phyloP scores from a whole-genome alignment of 1,140 invertebrate genomes.

The Coenobita brevimanus region DNA sequence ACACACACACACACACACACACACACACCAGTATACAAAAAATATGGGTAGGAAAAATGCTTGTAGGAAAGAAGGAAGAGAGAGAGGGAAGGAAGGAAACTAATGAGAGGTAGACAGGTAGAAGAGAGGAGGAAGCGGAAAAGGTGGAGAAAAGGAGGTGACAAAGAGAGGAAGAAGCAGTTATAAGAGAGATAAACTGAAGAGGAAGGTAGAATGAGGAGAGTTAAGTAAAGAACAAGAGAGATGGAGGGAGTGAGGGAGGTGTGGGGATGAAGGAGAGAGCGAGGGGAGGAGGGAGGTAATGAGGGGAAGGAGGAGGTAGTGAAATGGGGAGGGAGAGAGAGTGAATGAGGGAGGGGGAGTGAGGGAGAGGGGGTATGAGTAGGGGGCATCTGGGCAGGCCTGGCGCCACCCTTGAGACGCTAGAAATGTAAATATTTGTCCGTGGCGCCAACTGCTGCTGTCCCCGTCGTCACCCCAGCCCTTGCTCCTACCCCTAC shows the following conservation, averaged over 20 bases:
- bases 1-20: too few species aligned
- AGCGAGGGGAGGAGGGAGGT: too few species aligned
- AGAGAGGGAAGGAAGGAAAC: too few species aligned
- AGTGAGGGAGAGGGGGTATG: background rate
- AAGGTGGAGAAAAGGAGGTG: background rate
- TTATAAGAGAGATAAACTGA: too few species aligned
- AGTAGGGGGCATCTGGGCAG: constrained; percentile 23
- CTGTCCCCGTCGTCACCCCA: constrained; percentile 35
- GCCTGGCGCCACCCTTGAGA: constrained; percentile 49
- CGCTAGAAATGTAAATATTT: constrained; percentile 62
- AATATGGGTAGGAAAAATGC: too few species aligned
- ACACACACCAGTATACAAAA: too few species aligned
- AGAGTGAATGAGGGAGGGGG: background rate
- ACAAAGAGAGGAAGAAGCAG: background rate
- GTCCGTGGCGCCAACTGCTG: constrained; percentile 56
- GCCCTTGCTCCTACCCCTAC: background rate
- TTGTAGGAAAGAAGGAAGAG: too few species aligned
- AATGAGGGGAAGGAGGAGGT: background rate
- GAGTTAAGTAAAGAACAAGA: background rate
- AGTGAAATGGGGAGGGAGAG: background rate
- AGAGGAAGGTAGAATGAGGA: too few species aligned
- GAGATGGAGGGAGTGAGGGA: background rate
- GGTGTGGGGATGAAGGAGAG: too few species aligned
- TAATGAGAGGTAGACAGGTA: too few species aligned
- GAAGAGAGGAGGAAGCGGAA: too few species aligned